These are phyloP conservation scores for Paedocypris micromegethes DNA, from an alignment of 2,797 vertebrate species.

Conservation along the genomic window DNA sequence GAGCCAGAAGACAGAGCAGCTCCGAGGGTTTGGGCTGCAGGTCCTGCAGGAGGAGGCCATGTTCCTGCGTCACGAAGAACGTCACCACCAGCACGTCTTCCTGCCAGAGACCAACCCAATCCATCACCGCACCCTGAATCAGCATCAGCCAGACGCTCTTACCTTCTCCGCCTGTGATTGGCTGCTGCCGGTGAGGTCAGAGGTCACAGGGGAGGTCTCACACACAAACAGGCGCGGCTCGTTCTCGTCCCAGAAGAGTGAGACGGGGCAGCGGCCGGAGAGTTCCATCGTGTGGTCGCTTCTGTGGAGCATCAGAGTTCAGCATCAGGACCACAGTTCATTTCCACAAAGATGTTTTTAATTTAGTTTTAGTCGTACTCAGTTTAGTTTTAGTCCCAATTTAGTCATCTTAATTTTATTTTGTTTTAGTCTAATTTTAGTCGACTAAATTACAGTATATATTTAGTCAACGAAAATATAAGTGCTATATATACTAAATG, in stretches of 20 bases:
- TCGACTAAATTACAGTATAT: no score
- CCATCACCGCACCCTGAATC: no score
- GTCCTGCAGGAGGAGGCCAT: conserved; percentile 87
- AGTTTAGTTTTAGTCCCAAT: no score
- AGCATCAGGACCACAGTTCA: no score
- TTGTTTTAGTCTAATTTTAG: no score
- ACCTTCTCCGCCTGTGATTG: conserved; percentile 58
- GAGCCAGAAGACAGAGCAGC: conserved; percentile 78
- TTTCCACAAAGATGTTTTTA: no score
- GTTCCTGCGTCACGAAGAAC: conserved; percentile 88
- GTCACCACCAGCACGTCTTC: conserved; percentile 77
- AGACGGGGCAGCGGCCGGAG: conserved; percentile 68
- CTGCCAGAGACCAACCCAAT: conserved; percentile 55
- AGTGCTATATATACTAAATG: no score
- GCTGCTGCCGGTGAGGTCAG: conserved; percentile 52
- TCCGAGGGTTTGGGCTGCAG: conserved; percentile 72
- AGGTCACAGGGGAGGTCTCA: conserved; percentile 69
- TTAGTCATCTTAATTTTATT: no score
- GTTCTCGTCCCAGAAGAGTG: conserved; percentile 89
- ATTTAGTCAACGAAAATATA: no score
- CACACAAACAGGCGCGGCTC: conserved; percentile 88
- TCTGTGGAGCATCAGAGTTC: no score
- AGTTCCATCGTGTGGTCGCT: conserved; percentile 54
- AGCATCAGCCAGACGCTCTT: conserved; percentile 11
- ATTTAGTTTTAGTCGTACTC: no score